Percentiles rank a stretch among this genome's conserved stretches.
phyloP scores from a whole-genome alignment of 2,888 invertebrate genomes.

The Ommatoiulus sabulosus region DNA sequence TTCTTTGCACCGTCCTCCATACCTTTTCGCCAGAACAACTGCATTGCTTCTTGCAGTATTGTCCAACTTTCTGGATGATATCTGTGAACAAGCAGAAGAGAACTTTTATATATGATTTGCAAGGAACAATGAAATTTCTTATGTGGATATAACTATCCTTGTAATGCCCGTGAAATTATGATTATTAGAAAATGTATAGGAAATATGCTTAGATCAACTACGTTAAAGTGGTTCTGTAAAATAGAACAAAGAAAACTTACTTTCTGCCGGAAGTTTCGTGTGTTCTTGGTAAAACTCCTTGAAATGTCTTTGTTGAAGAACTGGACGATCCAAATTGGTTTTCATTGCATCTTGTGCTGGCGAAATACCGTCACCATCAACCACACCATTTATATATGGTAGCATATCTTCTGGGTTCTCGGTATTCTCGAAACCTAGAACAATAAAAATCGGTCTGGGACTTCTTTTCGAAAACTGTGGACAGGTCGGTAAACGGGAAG shows the following conservation, averaged over 20 bases:
- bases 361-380: not conserved
- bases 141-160: not conserved
- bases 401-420: not conserved
- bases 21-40: constrained; percentile 12
- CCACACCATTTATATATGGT: not conserved
- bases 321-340: constrained; percentile 49
- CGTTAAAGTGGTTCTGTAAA: too few relatives aligned
- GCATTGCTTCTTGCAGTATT: constrained; percentile 37
- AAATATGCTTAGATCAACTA: too few relatives aligned
- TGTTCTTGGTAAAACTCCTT: constrained; percentile 51
- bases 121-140: not conserved
- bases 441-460: not conserved
- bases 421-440: not conserved
- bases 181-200: too few relatives aligned
- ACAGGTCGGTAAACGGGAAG: too few relatives aligned
- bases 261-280: not conserved
- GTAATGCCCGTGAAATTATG: too few relatives aligned
- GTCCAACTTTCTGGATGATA: constrained; percentile 42
- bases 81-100: not conserved
- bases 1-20: constrained; percentile 53
- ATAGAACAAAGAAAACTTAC: not conserved
- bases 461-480: too few relatives aligned
- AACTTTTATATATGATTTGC: too few relatives aligned
- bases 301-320: constrained; percentile 42
- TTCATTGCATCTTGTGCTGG: constrained; percentile 25